Evolutionary conservation across 2,888 invertebrate species (phyloP).

Genomic region (Drosophila limbata): DNA sequence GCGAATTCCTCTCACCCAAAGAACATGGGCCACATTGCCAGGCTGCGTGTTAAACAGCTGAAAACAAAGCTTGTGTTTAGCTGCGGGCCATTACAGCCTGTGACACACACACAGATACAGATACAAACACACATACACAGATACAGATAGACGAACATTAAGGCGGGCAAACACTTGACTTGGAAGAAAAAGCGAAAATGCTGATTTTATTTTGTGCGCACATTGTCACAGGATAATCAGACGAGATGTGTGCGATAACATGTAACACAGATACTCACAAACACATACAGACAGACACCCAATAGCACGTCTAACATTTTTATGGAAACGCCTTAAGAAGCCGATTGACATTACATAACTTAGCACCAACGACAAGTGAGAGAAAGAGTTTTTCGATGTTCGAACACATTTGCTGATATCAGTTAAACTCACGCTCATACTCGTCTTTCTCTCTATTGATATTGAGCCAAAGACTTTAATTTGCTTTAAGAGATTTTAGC

Average conservation of each 20-base stretch:
- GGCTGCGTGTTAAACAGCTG: constrained; percentile 52
- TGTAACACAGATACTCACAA: constrained; percentile 19
- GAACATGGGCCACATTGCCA: constrained; percentile 14
- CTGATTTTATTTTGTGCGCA: constrained; percentile 77
- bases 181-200: constrained; percentile 57
- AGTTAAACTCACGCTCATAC: background rate
- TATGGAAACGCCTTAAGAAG: constrained; percentile 26
- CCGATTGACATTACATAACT: constrained; percentile 32
- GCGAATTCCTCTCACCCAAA: constrained; percentile 5
- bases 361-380: background rate
- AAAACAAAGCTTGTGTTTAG: constrained; percentile 41
- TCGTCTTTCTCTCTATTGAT: background rate
- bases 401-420: constrained; percentile 5
- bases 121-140: constrained; percentile 7
- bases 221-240: constrained; percentile 79
- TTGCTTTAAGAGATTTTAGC: constrained; percentile 12
- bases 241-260: constrained; percentile 56
- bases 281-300: constrained; percentile 9
- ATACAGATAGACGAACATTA: constrained; percentile 3
- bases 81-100: constrained; percentile 40
- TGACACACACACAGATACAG: constrained; percentile 8
- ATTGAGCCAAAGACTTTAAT: constrained; percentile 5
- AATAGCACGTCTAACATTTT: constrained; percentile 46
- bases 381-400: constrained; percentile 23
- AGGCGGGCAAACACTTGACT: constrained; percentile 39